These are phyloP conservation scores for Oedothorax gibbosus DNA, from an alignment of 1,140 invertebrate species.

Conservation along the genomic window DNA sequence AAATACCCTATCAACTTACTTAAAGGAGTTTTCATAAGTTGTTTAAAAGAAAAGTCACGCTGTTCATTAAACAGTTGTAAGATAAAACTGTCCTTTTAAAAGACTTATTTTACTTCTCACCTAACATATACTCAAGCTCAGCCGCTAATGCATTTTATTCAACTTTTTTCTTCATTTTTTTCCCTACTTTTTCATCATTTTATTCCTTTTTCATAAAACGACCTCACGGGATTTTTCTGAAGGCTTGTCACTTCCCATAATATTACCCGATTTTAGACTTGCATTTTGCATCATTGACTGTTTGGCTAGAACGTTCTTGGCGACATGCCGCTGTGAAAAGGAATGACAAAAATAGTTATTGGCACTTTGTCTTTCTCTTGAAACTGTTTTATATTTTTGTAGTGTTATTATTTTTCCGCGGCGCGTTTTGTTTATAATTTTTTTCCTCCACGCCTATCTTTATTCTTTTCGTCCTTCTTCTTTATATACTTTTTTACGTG, in stretches of 20 bases:
- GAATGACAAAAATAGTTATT: constrained; percentile 60
- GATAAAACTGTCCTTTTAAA: too few relatives aligned
- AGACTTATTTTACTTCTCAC: too few relatives aligned
- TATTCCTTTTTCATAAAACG: constrained; percentile 40
- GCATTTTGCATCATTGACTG: constrained; percentile 58
- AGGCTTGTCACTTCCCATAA: constrained; percentile 57
- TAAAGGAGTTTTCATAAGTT: too few relatives aligned
- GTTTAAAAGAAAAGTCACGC: too few relatives aligned
- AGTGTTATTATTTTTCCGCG: background rate
- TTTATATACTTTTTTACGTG: background rate
- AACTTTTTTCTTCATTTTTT: constrained; percentile 31
- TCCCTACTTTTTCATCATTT: background rate
- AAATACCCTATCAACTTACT: too few relatives aligned
- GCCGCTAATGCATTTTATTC: constrained; percentile 57
- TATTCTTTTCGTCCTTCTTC: constrained; percentile 16
- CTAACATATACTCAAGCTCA: constrained; percentile 41
- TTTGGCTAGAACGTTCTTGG: constrained; percentile 53
- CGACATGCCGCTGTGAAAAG: constrained; percentile 20
- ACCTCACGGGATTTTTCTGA: constrained; percentile 44
- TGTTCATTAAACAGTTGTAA: too few relatives aligned
- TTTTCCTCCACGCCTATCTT: constrained; percentile 22
- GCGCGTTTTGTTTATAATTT: constrained; percentile 35
- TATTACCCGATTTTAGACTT: constrained; percentile 56
- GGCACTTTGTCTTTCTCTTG: constrained; percentile 51
- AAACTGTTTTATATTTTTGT: constrained; percentile 31